These are phyloP conservation scores for Leucoptera coffeella DNA, from an alignment of 2,888 invertebrate species.

Conservation along the genomic window DNA sequence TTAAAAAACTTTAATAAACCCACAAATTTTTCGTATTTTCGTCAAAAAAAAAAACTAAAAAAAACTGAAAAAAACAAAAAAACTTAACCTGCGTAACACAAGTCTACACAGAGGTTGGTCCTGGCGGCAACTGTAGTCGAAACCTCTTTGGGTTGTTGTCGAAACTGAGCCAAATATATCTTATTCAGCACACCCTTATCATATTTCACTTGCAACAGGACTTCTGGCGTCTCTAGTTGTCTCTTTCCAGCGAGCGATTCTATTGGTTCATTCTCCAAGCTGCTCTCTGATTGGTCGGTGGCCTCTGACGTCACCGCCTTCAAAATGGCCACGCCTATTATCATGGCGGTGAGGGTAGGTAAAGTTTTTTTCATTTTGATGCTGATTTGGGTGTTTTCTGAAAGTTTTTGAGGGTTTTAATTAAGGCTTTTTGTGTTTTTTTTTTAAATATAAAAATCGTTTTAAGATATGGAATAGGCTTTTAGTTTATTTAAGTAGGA, in stretches of 20 bases:
- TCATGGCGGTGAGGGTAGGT: conserved; percentile 15
- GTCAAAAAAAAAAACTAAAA: too few species aligned
- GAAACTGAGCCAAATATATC: conserved; percentile 41
- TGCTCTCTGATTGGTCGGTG: conserved; percentile 17
- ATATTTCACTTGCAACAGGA: conserved; percentile 39
- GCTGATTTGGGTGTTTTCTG: too few species aligned
- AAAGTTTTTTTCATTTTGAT: conserved; percentile 16
- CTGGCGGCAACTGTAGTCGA: conserved; percentile 26
- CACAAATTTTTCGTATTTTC: too few species aligned
- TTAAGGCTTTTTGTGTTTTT: too few species aligned
- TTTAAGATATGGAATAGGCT: too few species aligned
- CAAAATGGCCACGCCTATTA: conserved; percentile 22
- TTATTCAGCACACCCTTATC: conserved; percentile 36
- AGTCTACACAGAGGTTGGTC: conserved; percentile 31
- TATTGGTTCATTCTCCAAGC: conserved; percentile 8
- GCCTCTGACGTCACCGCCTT: conserved; percentile 10
- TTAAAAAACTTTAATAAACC: too few species aligned
- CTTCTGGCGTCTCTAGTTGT: conserved; percentile 25
- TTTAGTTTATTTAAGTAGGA: too few species aligned
- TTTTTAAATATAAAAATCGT: too few species aligned
- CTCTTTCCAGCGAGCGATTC: conserved; percentile 14
- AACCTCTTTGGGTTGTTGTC: conserved; percentile 18
- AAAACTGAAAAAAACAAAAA: conserved; percentile 3
- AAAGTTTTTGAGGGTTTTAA: too few species aligned
- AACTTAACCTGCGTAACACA: conserved; percentile 38